phyloP scores from a whole-genome alignment of 2,797 vertebrate species.

The Anas capensis region DNA sequence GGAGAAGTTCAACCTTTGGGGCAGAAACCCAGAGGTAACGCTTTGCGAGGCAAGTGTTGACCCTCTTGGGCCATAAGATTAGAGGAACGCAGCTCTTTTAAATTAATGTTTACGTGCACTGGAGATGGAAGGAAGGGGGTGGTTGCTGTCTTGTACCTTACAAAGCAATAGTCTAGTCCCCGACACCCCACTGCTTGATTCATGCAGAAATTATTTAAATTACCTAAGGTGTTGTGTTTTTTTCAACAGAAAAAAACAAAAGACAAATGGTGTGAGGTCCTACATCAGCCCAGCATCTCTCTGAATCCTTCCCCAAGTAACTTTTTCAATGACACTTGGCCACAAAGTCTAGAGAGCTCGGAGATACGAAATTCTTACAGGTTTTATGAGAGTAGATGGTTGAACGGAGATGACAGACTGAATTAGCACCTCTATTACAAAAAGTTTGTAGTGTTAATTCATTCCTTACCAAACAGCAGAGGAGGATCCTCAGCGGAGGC shows the following conservation, averaged over 20 bases:
- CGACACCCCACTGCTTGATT: not conserved
- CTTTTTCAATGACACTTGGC: not conserved
- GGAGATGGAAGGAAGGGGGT: not conserved
- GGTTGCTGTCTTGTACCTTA: not conserved
- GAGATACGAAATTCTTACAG: not conserved
- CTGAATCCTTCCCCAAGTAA: not conserved
- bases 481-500: not conserved
- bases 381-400: not conserved
- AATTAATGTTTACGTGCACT: not conserved
- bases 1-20: constrained; percentile 9
- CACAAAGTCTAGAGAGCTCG: not conserved
- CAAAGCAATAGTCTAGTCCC: not conserved
- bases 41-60: not conserved
- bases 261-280: not conserved
- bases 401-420: not conserved
- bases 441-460: not conserved
- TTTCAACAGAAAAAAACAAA: not conserved
- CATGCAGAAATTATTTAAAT: not conserved
- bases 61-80: not conserved
- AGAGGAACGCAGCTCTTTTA: not conserved
- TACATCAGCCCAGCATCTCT: not conserved
- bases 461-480: not conserved
- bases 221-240: not conserved
- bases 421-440: constrained; percentile 12
- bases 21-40: not conserved